Evolutionary conservation across 1,140 invertebrate species (phyloP).

Genomic region (Sarcophaga bullata): DNA sequence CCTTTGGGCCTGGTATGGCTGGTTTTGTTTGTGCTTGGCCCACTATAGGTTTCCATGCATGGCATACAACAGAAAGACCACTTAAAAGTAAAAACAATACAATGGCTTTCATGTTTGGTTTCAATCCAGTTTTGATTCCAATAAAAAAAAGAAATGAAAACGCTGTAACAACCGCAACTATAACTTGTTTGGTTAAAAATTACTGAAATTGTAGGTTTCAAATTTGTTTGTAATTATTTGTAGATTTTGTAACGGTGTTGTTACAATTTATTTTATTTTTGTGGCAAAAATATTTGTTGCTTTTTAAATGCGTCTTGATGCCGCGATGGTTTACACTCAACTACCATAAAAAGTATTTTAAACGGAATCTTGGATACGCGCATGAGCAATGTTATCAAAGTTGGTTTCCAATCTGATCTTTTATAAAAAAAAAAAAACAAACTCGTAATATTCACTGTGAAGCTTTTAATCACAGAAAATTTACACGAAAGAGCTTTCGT

Average conservation of each 20-base stretch:
- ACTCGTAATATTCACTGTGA: not conserved
- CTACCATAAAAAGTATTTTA: constrained; percentile 44
- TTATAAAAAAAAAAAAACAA: not conserved
- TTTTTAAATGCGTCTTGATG: constrained; percentile 52
- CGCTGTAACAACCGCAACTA: not conserved
- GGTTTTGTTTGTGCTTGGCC: constrained; percentile 29
- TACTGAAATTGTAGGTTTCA: not conserved
- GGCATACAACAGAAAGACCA: not conserved
- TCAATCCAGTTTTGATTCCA: not conserved
- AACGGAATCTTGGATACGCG: not conserved
- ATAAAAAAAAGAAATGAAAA: not conserved
- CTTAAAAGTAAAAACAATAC: not conserved
- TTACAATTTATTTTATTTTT: not conserved
- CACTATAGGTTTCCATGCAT: constrained; percentile 60
- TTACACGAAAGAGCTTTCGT: not conserved
- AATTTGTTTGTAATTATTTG: not conserved
- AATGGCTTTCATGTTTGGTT: not conserved
- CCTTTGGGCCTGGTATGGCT: constrained; percentile 12
- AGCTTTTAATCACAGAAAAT: not conserved
- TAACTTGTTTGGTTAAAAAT: not conserved
- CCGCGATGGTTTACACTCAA: constrained; percentile 59
- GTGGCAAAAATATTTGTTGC: not conserved
- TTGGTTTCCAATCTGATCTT: not conserved
- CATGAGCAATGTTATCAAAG: not conserved
- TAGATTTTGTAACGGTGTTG: not conserved